Base-by-base conservation (phyloP, 1,140 invertebrate species). In the Hylaeus anthracinus region DNA sequence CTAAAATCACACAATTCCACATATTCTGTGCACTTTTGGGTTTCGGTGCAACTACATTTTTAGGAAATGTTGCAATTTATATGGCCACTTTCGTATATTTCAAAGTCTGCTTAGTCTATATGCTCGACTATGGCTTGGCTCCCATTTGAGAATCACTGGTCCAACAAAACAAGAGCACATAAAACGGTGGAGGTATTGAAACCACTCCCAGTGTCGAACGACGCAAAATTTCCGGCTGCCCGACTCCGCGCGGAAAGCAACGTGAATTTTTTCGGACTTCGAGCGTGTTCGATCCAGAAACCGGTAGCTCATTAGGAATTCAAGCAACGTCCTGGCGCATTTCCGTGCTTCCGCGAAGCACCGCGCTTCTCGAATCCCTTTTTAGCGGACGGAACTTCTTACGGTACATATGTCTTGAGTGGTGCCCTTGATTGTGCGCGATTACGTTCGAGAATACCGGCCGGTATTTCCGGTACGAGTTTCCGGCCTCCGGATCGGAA, bases 271-370 rank as follows among this genome's bases (percentile, higher is more conserved):
- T 65, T 45, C 64, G 43, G 43, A 48, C 15, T 9, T 37, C 1
- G 1, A 12, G 8, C 15, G 43, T 37, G 45, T 6, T 56, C 26
- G 41, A 48, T 66, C 12, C 12, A 10, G 26, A 26, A 37, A 1
- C 3, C 14, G n/a, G 4, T 26, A 45, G 26, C 72, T 81, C 56
- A 60, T 85, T 84, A 84, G 60, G 61, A 43, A 85, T 85, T 85
- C 84, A 10, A 51, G 12, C 43, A 56, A 76, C 82, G 66, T 80
- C 26, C 10, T n/a, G 37, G 2, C 10, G n/a, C 79, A 58, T 67
- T 39, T 39, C 45, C 61, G 12, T 8, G 66, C 41, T 55, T 60
- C 70, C 66, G 55, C 39, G 39, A 79, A 66, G 10, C 66, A 55
- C 37, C n/a, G 26, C 14, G 8, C 51, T 37, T 43, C 26, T 45